These are phyloP conservation scores for Phalloptychus januarius DNA, from an alignment of 2,797 vertebrate genomes.

Conservation along the genomic window DNA sequence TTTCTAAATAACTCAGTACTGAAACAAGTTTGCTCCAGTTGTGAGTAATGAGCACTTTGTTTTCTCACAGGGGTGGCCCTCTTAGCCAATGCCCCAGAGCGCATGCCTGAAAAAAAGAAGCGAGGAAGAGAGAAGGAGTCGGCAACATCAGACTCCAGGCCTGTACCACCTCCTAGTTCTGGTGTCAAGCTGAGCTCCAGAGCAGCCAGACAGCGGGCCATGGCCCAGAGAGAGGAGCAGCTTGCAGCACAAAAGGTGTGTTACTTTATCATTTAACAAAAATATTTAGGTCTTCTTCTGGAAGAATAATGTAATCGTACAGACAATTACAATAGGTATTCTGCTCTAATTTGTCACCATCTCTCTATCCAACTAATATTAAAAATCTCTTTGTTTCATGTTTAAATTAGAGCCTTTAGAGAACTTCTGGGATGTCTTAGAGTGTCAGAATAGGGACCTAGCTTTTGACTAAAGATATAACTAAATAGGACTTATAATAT, in stretches of 20 bases:
- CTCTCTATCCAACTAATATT: not conserved
- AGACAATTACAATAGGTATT: not conserved
- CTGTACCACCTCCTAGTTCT: constrained; percentile 57
- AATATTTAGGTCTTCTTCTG: not conserved
- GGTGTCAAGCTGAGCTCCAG: constrained; percentile 84
- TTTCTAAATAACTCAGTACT: not conserved
- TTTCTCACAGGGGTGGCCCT: constrained; percentile 88
- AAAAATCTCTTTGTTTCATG: not conserved
- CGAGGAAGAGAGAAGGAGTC: constrained; percentile 82
- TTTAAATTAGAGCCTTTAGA: constrained; percentile 6
- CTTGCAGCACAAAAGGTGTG: constrained; percentile 88
- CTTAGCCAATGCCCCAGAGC: constrained; percentile 91
- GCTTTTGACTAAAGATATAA: not conserved
- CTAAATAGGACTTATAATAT: not conserved
- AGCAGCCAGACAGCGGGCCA: constrained; percentile 84
- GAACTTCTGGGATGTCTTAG: not conserved
- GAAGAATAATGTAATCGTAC: not conserved
- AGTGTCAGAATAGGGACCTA: not conserved
- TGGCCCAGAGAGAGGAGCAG: constrained; percentile 90
- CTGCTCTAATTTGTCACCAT: not conserved
- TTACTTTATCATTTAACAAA: constrained; percentile 11
- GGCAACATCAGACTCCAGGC: constrained; percentile 69
- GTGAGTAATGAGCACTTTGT: constrained; percentile 3
- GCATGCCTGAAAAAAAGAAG: constrained; percentile 86
- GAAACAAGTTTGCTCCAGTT: not conserved